Percentiles rank a stretch among this genome's conserved stretches.
phyloP scores from a whole-genome alignment of 1,140 invertebrate genomes.

The Neelides sp. region DNA sequence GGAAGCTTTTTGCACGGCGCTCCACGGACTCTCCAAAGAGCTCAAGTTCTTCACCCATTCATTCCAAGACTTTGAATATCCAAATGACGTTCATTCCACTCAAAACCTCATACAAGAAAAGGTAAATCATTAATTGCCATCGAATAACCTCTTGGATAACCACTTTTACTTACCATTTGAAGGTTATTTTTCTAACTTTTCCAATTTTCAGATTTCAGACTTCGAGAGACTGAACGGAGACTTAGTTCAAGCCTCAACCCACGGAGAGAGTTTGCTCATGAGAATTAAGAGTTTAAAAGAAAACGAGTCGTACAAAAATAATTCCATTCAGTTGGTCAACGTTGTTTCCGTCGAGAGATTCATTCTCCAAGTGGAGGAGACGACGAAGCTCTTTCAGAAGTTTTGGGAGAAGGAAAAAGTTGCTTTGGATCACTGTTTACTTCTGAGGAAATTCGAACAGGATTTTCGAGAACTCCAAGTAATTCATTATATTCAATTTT shows the following conservation, averaged over 20 bases:
- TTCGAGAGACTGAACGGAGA: constrained; percentile 63
- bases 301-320: constrained; percentile 30
- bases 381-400: constrained; percentile 79
- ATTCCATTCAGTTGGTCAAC: constrained; percentile 52
- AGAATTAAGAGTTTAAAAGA: constrained; percentile 34
- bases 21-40: constrained; percentile 69
- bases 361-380: constrained; percentile 87
- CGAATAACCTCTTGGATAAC: constrained; percentile 33
- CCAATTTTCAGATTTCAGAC: constrained; percentile 33
- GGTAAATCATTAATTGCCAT: constrained; percentile 32
- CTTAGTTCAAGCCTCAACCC: constrained; percentile 61
- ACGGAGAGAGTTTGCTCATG: constrained; percentile 67
- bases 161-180: constrained; percentile 27
- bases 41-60: constrained; percentile 71
- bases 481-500: constrained; percentile 3
- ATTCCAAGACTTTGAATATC: constrained; percentile 63
- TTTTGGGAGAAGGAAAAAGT: constrained; percentile 85
- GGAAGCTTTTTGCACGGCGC: constrained; percentile 83
- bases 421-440: constrained; percentile 73
- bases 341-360: constrained; percentile 84
- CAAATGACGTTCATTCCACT: constrained; percentile 65
- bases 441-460: constrained; percentile 76
- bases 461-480: constrained; percentile 68
- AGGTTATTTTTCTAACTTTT: constrained; percentile 3
- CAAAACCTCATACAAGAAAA: constrained; percentile 54